phyloP scores from a whole-genome alignment of 2,797 vertebrate species.

The Diplodus sargus region DNA sequence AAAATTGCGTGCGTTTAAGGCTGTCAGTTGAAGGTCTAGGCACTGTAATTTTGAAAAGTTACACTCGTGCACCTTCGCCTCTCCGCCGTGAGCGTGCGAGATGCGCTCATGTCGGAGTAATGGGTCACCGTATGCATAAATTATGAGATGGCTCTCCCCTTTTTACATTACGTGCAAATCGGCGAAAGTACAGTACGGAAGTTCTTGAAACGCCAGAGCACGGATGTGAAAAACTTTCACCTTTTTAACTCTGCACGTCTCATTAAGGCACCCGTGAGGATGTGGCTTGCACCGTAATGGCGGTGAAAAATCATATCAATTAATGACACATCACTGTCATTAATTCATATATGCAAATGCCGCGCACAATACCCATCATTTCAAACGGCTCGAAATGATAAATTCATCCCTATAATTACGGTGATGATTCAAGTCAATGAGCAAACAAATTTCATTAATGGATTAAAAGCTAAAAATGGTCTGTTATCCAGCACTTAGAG shows the following conservation, averaged over 20 bases:
- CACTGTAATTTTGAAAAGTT: conserved; percentile 63
- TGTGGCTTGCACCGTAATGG: conserved; percentile 74
- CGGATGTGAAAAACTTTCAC: conserved; percentile 40
- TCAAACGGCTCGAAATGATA: conserved; percentile 85
- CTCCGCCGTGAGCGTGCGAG: conserved; percentile 42
- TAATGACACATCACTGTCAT: conserved; percentile 85
- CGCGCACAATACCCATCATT: conserved; percentile 80
- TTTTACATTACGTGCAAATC: conserved; percentile 63
- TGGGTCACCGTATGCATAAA: conserved; percentile 72
- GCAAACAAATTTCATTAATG: conserved; percentile 89
- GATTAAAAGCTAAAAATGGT: conserved; percentile 87
- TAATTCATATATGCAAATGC: conserved; percentile 86
- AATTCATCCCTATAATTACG: conserved; percentile 84
- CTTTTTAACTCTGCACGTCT: conserved; percentile 50
- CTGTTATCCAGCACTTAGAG: conserved; percentile 84
- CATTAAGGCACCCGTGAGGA: conserved; percentile 56
- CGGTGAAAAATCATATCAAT: conserved; percentile 82
- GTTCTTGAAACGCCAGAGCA: conserved; percentile 26
- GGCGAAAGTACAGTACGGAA: conserved; percentile 15
- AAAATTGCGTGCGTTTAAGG: conserved; percentile 63
- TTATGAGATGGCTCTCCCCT: conserved; percentile 58
- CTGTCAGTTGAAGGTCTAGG: conserved; percentile 66
- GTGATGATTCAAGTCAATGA: conserved; percentile 87
- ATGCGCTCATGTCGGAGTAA: conserved; percentile 67
- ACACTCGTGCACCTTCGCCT: conserved; percentile 54